phyloP scores from a whole-genome alignment of 2,888 invertebrate species.

The Eupithecia inturbata region DNA sequence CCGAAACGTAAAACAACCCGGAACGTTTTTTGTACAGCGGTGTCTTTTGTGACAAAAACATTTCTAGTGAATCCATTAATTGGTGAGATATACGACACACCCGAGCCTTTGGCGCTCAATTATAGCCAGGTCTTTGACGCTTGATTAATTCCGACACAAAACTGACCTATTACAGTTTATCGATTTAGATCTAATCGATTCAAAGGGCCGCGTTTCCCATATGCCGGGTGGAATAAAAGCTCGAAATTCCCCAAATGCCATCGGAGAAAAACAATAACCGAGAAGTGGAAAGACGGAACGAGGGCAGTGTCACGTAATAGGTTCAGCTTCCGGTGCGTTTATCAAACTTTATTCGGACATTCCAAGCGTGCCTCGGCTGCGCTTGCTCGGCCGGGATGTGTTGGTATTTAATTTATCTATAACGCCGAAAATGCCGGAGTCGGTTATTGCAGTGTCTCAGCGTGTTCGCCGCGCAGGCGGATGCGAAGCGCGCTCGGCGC shows the following conservation, averaged over 20 bases:
- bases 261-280: conserved; percentile 78
- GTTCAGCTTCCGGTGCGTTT: conserved; percentile 79
- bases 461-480: conserved; percentile 62
- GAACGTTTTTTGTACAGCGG: conserved; percentile 66
- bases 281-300: conserved; percentile 70
- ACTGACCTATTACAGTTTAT: conserved; percentile 80
- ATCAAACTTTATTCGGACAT: conserved; percentile 83
- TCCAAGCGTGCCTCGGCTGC: conserved; percentile 72
- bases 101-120: conserved; percentile 75
- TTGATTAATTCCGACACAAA: conserved; percentile 82
- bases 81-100: conserved; percentile 80
- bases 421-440: conserved; percentile 76
- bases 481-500: conserved; percentile 41
- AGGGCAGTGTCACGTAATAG: conserved; percentile 80
- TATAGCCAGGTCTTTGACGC: conserved; percentile 78
- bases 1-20: conserved; percentile 45
- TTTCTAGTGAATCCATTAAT: conserved; percentile 82
- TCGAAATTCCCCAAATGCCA: conserved; percentile 73
- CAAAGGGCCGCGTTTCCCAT: conserved; percentile 78
- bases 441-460: conserved; percentile 73
- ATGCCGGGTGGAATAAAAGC: conserved; percentile 70
- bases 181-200: conserved; percentile 80
- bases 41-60: conserved; percentile 75
- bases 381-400: conserved; percentile 72
- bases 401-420: conserved; percentile 83